Evolutionary conservation across 2,888 invertebrate genomes (phyloP).

Genomic region (Melipona beecheii): DNA sequence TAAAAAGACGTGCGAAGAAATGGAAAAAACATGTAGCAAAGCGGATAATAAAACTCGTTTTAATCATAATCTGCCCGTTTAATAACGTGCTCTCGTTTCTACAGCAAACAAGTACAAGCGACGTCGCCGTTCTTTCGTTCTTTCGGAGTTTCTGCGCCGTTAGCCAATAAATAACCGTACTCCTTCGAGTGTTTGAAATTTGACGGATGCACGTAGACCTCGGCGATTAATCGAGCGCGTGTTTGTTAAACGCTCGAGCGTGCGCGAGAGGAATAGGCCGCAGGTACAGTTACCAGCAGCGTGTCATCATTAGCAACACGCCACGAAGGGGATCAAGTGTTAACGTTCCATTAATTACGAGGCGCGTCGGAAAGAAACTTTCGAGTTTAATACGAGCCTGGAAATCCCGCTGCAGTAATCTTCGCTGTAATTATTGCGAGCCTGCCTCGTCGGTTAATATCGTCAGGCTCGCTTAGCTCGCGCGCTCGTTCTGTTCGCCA

Average conservation of each 20-base stretch:
- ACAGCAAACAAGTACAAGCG: too few relatives aligned
- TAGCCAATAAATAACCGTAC: too few relatives aligned
- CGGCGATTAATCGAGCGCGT: not conserved
- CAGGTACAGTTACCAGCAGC: not conserved
- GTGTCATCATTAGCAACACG: not conserved
- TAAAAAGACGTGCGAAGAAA: too few relatives aligned
- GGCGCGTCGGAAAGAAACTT: not conserved
- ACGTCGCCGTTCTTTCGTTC: too few relatives aligned
- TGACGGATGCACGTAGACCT: too few relatives aligned
- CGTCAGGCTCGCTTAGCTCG: not conserved
- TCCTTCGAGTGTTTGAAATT: too few relatives aligned
- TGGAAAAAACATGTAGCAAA: too few relatives aligned
- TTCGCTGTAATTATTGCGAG: not conserved
- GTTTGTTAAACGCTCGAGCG: not conserved
- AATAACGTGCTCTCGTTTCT: too few relatives aligned
- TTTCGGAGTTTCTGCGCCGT: too few relatives aligned
- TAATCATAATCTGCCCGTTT: too few relatives aligned
- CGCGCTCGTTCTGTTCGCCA: too few relatives aligned
- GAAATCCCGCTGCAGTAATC: not conserved
- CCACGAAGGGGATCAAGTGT: not conserved
- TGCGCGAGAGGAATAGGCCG: not conserved
- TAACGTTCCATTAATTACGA: conserved; percentile 18
- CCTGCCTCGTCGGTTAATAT: not conserved
- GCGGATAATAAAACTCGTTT: too few relatives aligned
- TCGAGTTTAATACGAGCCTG: conserved; percentile 3